phyloP scores from a whole-genome alignment of 2,888 invertebrate species.

The Torymus aiolomorphi region DNA sequence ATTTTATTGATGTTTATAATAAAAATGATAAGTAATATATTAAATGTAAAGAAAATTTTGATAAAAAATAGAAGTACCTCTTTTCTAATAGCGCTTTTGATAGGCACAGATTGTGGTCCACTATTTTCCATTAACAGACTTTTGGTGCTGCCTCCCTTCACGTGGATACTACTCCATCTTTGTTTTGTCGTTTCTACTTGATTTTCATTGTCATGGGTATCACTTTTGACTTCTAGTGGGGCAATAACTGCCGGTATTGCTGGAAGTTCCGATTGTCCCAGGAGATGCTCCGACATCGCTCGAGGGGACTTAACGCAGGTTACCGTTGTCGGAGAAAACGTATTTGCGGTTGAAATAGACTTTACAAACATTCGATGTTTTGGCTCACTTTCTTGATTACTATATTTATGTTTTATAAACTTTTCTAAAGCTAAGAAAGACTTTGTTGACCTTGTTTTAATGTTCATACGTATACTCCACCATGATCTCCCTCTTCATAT shows the following conservation, averaged over 20 bases:
- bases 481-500: background rate
- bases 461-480: background rate
- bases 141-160: conserved; percentile 73
- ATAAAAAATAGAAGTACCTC: conserved; percentile 66
- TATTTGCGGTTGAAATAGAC: conserved; percentile 35
- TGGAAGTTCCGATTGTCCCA: conserved; percentile 69
- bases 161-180: conserved; percentile 73
- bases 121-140: conserved; percentile 73
- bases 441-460: background rate
- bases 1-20: background rate
- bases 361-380: conserved; percentile 9
- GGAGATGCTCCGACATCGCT: conserved; percentile 73
- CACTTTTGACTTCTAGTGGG: conserved; percentile 66
- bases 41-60: background rate
- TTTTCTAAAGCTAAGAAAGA: conserved; percentile 13
- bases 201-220: conserved; percentile 70
- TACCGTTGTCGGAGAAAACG: conserved; percentile 70
- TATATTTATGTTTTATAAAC: background rate
- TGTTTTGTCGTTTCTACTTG: conserved; percentile 68
- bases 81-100: conserved; percentile 70
- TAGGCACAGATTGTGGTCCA: conserved; percentile 67
- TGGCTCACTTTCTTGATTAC: background rate
- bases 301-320: conserved; percentile 73
- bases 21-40: background rate
- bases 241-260: conserved; percentile 64